Conservation (phyloP, 1,140 invertebrate genomes). For the Caerostris darwini region DNA sequence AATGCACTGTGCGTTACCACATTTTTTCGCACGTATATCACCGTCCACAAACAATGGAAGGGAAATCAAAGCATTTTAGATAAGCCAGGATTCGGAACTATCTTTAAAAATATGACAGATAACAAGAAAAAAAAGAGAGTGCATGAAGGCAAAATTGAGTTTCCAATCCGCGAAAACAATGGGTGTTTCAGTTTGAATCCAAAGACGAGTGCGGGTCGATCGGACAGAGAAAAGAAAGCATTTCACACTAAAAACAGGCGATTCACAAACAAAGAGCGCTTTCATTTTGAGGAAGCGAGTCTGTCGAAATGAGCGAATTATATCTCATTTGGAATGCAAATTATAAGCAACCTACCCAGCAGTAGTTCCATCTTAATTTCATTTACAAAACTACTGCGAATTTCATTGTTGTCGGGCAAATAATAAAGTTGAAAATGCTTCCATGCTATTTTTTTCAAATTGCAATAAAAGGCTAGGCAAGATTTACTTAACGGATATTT, state of each 20-base stretch:
- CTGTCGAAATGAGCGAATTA: not conserved
- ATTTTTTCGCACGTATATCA: not conserved
- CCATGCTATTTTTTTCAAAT: too few species aligned
- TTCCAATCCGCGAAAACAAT: not conserved
- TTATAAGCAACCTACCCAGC: too few species aligned
- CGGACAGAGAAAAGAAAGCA: not conserved
- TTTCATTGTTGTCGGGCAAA: too few species aligned
- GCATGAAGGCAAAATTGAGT: not conserved
- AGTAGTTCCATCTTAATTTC: too few species aligned
- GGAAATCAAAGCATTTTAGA: not conserved
- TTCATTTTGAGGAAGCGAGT: not conserved
- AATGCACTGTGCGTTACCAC: not conserved
- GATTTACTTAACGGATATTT: too few species aligned
- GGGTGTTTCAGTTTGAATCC: not conserved
- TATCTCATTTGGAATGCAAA: too few species aligned
- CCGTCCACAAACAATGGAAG: constrained; percentile 16
- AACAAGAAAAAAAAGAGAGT: not conserved
- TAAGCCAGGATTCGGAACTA: not conserved
- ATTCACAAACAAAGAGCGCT: not conserved
- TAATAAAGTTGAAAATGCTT: too few species aligned
- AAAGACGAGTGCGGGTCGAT: not conserved
- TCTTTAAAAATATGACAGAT: not conserved
- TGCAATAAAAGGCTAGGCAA: too few species aligned
- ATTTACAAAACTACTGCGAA: too few species aligned
- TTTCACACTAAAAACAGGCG: not conserved